phyloP scores from a whole-genome alignment of 2,797 vertebrate species.

The Pangasius krempfi region DNA sequence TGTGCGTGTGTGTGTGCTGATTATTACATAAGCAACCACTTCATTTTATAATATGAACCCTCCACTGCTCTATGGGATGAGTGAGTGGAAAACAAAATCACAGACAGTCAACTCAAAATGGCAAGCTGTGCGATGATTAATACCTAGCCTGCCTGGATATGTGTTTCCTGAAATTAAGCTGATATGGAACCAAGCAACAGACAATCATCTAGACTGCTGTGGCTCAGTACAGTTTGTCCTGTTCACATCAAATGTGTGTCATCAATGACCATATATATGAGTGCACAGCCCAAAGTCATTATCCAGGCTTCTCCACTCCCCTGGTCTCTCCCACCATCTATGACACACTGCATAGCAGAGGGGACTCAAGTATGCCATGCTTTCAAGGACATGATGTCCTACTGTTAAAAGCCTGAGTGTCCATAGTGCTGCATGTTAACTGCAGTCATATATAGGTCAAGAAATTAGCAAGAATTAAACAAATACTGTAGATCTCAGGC shows the following conservation, averaged over 20 bases:
- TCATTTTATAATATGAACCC: background rate
- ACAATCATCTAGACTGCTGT: background rate
- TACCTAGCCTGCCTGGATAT: background rate
- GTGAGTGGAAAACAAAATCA: background rate
- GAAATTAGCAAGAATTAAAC: too few relatives aligned
- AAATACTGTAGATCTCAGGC: too few relatives aligned
- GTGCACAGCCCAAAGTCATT: background rate
- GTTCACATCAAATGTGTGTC: background rate
- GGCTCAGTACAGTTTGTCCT: background rate
- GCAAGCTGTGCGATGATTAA: background rate
- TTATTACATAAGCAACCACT: background rate
- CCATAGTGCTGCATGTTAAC: background rate
- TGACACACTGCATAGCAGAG: background rate
- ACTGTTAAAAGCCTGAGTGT: background rate
- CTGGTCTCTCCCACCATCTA: background rate
- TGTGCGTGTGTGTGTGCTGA: background rate
- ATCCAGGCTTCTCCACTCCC: background rate
- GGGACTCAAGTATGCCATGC: background rate
- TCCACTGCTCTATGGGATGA: background rate
- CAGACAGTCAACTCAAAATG: background rate
- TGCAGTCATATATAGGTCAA: background rate
- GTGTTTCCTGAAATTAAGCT: background rate
- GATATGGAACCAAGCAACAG: background rate
- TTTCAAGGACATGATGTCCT: conserved; percentile 9
- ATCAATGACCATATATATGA: background rate